Conservation (phyloP, 2,113 vertebrate genomes). For the Peromyscus californicus region DNA sequence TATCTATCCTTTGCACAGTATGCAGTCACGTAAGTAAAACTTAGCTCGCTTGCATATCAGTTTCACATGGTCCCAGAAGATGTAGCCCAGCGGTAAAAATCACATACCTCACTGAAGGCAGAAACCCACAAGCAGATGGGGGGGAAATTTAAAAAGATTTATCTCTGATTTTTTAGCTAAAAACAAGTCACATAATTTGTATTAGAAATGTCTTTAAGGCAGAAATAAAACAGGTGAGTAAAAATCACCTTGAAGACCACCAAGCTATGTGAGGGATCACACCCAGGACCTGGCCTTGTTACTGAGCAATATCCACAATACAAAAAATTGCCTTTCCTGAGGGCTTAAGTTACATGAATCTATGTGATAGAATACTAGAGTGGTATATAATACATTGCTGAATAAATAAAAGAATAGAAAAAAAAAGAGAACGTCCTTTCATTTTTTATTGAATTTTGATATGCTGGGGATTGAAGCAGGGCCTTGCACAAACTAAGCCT, state of each 20-base stretch:
- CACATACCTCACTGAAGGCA: neutral
- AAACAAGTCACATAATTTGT: conserved; percentile 26
- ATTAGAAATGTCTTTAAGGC: conserved; percentile 53
- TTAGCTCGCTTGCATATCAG: neutral
- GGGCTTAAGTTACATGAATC: neutral
- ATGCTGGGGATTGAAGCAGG: neutral
- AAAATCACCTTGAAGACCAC: neutral
- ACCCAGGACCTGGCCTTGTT: neutral
- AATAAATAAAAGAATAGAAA: neutral
- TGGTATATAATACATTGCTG: neutral
- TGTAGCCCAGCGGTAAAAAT: neutral
- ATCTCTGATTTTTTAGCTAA: neutral
- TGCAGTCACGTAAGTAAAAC: conserved; percentile 97
- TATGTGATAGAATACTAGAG: neutral
- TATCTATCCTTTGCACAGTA: conserved; percentile 99
- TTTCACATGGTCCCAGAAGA: conserved; percentile 30
- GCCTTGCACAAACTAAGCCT: neutral
- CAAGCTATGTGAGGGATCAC: neutral
- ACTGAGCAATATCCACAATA: neutral
- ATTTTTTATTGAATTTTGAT: neutral
- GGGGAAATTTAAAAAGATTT: neutral
- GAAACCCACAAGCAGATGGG: neutral
- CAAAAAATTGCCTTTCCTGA: neutral
- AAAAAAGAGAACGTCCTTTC: neutral
- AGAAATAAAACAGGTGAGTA: conserved; percentile 37